These are phyloP conservation scores for Rhingia rostrata DNA, from an alignment of 2,888 invertebrate genomes.

Conservation along the genomic window DNA sequence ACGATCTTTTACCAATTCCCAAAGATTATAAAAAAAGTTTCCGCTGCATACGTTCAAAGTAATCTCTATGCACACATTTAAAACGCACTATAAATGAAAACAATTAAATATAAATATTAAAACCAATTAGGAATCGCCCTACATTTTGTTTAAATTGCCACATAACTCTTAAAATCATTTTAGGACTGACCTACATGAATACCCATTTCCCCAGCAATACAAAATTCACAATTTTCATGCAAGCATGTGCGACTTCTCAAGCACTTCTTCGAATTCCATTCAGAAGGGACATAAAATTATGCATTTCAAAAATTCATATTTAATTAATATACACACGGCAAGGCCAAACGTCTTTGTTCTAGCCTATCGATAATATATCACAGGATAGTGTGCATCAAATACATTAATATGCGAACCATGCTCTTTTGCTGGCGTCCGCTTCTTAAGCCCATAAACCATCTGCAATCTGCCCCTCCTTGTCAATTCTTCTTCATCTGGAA, in stretches of 20 bases:
- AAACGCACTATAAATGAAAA: no score
- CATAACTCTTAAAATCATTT: no score
- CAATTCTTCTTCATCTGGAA: constrained; percentile 64
- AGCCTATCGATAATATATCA: constrained; percentile 11
- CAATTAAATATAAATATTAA: no score
- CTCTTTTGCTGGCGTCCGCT: constrained; percentile 66
- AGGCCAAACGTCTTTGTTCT: constrained; percentile 52
- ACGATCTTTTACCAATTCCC: no score
- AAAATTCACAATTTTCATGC: background rate
- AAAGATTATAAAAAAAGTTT: no score
- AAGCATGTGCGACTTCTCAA: background rate
- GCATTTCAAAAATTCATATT: constrained; percentile 33
- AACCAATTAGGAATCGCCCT: no score
- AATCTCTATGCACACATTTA: no score
- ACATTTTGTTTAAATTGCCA: no score
- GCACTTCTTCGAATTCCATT: background rate
- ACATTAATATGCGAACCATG: constrained; percentile 65
- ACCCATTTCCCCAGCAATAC: background rate
- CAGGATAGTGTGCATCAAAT: constrained; percentile 32
- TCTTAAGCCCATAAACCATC: constrained; percentile 65
- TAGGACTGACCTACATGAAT: constrained; percentile 14
- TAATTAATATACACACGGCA: constrained; percentile 33
- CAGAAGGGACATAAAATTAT: constrained; percentile 3
- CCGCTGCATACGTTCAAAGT: no score
- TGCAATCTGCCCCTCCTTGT: constrained; percentile 44